These are phyloP conservation scores for Neuroscelio doddi DNA, from an alignment of 2,888 invertebrate species.

Conservation along the genomic window DNA sequence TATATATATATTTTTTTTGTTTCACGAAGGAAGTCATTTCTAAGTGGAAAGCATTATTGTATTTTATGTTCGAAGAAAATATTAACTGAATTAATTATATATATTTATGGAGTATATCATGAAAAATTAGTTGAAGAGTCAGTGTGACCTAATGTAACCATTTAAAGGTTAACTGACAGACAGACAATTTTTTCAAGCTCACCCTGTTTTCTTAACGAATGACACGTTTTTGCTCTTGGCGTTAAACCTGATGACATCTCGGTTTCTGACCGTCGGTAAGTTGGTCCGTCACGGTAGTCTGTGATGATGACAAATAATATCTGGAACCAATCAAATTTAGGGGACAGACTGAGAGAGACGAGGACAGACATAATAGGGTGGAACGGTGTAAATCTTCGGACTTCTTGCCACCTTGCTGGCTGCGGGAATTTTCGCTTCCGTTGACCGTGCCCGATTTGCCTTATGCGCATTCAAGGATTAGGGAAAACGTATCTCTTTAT, in stretches of 20 bases:
- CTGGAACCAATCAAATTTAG: conserved; percentile 64
- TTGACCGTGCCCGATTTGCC: conserved; percentile 29
- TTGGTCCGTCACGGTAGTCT: conserved; percentile 59
- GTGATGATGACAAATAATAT: conserved; percentile 66
- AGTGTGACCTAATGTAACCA: neutral
- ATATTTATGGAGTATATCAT: too few species aligned
- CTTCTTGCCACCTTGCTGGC: conserved; percentile 43
- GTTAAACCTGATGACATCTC: conserved; percentile 26
- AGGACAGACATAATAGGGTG: conserved; percentile 53
- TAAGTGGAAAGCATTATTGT: too few species aligned
- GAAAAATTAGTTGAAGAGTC: too few species aligned
- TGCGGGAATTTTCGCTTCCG: conserved; percentile 50
- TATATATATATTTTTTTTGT: too few species aligned
- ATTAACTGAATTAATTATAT: too few species aligned
- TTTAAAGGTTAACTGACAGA: neutral
- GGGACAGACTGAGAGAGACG: conserved; percentile 37
- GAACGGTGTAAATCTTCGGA: conserved; percentile 65
- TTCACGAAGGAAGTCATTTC: too few species aligned
- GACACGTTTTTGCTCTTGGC: conserved; percentile 47
- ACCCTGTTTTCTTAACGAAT: conserved; percentile 19
- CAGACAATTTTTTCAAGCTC: neutral
- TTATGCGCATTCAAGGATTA: conserved; percentile 48
- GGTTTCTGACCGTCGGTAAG: conserved; percentile 43
- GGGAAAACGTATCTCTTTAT: conserved; percentile 50
- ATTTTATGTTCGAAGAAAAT: too few species aligned